These are phyloP conservation scores for Pelvicachromis taeniatus DNA, from an alignment of 2,113 vertebrate species.

Conservation along the genomic window DNA sequence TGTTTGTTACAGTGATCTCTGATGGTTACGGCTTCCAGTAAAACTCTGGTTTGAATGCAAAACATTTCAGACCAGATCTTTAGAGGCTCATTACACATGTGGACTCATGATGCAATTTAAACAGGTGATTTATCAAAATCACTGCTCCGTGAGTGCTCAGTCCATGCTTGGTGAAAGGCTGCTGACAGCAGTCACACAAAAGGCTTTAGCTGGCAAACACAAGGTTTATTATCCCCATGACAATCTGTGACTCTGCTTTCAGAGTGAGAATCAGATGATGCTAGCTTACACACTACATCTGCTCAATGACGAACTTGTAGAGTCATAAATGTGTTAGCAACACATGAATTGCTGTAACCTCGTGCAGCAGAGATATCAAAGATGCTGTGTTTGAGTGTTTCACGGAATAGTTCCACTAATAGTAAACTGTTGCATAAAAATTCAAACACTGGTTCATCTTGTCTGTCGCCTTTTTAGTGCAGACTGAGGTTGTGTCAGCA, in stretches of 20 bases:
- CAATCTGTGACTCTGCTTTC: background rate
- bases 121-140: background rate
- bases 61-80: background rate
- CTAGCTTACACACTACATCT: background rate
- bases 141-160: background rate
- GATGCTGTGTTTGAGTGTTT: background rate
- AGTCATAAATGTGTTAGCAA: background rate
- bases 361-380: too few relatives aligned
- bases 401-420: background rate
- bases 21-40: background rate
- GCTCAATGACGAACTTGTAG: background rate
- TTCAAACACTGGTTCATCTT: too few relatives aligned
- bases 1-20: background rate
- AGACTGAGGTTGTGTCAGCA: background rate
- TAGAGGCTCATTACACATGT: background rate
- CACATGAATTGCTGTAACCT: too few relatives aligned
- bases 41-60: background rate
- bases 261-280: background rate
- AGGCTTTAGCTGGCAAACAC: background rate
- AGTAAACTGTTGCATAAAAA: background rate
- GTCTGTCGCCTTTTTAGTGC: background rate
- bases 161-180: background rate
- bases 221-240: background rate
- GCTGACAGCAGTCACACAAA: background rate
- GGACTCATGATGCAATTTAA: background rate